Conservation (phyloP, 2,113 vertebrate species). For the Beaufortia kweichowensis region DNA sequence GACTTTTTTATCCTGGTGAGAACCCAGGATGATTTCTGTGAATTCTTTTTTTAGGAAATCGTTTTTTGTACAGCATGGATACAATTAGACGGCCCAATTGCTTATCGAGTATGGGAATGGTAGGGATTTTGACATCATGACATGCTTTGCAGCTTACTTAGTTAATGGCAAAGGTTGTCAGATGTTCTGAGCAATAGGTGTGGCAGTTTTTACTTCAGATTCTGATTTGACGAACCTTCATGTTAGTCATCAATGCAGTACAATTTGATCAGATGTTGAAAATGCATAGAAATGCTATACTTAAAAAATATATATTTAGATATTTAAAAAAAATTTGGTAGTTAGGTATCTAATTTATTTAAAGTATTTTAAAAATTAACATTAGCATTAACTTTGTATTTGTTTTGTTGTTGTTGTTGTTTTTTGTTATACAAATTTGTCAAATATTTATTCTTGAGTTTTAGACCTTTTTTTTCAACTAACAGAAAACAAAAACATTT, state of each 20-base stretch:
- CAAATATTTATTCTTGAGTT: no score
- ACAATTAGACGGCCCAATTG: neutral
- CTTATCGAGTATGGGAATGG: neutral
- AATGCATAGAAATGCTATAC: no score
- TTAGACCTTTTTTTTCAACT: no score
- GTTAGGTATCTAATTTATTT: no score
- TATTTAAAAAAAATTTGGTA: no score
- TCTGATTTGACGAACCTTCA: conserved; percentile 5
- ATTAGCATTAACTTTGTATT: no score
- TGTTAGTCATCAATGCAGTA: neutral
- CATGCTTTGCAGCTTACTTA: conserved; percentile 24
- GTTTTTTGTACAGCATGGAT: neutral
- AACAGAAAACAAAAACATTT: no score
- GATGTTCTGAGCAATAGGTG: neutral
- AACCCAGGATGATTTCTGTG: conserved; percentile 16
- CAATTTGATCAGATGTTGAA: neutral
- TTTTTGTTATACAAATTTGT: no score
- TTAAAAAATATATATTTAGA: no score
- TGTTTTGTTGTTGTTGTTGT: no score
- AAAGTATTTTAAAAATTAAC: no score
- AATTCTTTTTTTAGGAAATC: neutral
- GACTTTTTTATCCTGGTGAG: neutral
- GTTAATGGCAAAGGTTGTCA: neutral
- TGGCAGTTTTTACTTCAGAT: neutral
- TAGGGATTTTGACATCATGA: conserved; percentile 8